phyloP scores from a whole-genome alignment of 2,797 vertebrate species.

The Sphenopsis melanotis region DNA sequence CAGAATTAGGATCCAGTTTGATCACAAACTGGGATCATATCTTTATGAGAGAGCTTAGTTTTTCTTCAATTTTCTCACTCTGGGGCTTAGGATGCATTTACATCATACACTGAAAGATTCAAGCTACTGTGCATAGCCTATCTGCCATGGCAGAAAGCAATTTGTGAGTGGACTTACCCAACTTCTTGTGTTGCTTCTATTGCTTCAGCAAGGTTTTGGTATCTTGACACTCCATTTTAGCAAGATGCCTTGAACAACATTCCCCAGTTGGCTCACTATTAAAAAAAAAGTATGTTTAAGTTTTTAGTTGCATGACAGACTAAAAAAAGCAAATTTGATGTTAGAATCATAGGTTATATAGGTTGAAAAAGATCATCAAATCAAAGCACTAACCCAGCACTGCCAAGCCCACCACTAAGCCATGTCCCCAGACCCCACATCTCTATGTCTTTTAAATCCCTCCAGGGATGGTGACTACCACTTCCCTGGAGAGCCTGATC shows the following conservation, averaged over 20 bases:
- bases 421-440: background rate
- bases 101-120: background rate
- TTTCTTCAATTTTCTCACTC: background rate
- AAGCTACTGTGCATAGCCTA: background rate
- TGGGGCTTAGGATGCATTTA: background rate
- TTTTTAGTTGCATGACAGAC: background rate
- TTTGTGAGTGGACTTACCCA: background rate
- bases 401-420: background rate
- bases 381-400: background rate
- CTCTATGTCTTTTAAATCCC: background rate
- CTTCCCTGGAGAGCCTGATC: background rate
- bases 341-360: background rate
- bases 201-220: background rate
- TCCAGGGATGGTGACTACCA: background rate
- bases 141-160: background rate
- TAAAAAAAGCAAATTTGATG: background rate
- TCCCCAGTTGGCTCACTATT: background rate
- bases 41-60: background rate
- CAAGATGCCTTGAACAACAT: background rate
- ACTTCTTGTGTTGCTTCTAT: background rate
- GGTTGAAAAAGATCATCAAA: background rate
- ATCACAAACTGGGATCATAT: background rate
- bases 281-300: background rate
- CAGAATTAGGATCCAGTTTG: background rate
- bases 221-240: background rate